These are phyloP conservation scores for Orchesella flavescens DNA, from an alignment of 2,888 invertebrate genomes.

Conservation along the genomic window DNA sequence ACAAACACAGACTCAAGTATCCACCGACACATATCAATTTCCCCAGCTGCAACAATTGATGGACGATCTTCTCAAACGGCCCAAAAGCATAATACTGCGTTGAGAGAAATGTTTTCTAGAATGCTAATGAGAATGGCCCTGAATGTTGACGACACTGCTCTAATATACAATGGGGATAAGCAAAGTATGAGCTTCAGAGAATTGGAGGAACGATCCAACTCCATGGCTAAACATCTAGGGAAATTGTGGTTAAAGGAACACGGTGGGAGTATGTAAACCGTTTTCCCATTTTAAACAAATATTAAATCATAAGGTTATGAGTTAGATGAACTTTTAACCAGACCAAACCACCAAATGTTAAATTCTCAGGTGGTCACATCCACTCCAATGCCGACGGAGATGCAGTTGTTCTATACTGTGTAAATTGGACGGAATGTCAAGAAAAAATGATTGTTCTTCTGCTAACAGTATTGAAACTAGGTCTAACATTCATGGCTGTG, in stretches of 20 bases:
- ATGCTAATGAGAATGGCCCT: neutral
- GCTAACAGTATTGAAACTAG: conserved; percentile 12
- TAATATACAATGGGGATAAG: neutral
- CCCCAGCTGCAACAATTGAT: conserved; percentile 3
- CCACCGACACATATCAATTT: neutral
- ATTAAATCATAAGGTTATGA: neutral
- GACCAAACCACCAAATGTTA: neutral
- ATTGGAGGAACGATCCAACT: neutral
- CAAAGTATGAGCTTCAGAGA: neutral
- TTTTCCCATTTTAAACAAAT: neutral
- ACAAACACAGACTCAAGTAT: too few species aligned
- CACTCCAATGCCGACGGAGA: conserved; percentile 25
- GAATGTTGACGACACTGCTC: neutral
- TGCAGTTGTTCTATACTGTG: conserved; percentile 6
- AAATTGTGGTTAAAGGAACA: neutral
- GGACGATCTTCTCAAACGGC: conserved; percentile 14
- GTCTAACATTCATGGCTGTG: conserved; percentile 15
- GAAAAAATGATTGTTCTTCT: conserved; percentile 14
- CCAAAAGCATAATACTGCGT: neutral
- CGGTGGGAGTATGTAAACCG: neutral
- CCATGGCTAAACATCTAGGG: conserved; percentile 5
- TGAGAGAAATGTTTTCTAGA: conserved; percentile 18
- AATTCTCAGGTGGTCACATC: neutral
- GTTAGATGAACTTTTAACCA: neutral
- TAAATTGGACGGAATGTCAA: neutral